phyloP scores from a whole-genome alignment of 2,113 vertebrate species.

The Petrocephalus microphthalmus region DNA sequence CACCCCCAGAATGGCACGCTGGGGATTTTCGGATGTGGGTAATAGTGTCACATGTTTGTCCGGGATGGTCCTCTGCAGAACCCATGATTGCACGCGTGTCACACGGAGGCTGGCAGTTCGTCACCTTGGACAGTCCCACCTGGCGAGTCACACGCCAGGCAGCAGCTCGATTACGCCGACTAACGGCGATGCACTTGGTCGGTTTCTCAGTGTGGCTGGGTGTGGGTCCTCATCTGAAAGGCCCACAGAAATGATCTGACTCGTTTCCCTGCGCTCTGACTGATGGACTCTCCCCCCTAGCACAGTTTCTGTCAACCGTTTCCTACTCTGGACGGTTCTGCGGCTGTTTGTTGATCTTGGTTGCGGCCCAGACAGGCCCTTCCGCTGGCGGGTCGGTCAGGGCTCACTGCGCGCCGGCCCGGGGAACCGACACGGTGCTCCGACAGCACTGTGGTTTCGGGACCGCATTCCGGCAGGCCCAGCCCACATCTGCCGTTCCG shows the following conservation, averaged over 20 bases:
- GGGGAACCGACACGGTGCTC: neutral
- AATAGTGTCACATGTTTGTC: constrained; percentile 33
- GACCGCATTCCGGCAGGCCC: neutral
- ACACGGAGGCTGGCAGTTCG: neutral
- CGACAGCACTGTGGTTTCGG: neutral
- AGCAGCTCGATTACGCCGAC: neutral
- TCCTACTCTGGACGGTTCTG: neutral
- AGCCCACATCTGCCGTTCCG: neutral
- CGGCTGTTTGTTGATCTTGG: constrained; percentile 8
- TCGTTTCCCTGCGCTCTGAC: neutral
- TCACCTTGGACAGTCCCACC: neutral
- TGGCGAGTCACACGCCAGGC: neutral
- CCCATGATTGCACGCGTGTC: neutral
- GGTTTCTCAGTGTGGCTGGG: neutral
- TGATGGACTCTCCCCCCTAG: neutral
- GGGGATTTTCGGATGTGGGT: constrained; percentile 20
- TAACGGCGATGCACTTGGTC: too few relatives aligned
- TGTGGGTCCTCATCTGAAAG: neutral
- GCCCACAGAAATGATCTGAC: neutral
- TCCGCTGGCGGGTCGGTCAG: neutral
- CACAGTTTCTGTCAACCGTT: neutral
- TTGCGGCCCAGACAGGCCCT: neutral
- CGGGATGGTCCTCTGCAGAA: neutral
- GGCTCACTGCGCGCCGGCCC: neutral
- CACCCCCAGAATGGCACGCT: neutral